Base-by-base conservation (phyloP, 2,113 vertebrate species). In the Meriones unguiculatus region DNA sequence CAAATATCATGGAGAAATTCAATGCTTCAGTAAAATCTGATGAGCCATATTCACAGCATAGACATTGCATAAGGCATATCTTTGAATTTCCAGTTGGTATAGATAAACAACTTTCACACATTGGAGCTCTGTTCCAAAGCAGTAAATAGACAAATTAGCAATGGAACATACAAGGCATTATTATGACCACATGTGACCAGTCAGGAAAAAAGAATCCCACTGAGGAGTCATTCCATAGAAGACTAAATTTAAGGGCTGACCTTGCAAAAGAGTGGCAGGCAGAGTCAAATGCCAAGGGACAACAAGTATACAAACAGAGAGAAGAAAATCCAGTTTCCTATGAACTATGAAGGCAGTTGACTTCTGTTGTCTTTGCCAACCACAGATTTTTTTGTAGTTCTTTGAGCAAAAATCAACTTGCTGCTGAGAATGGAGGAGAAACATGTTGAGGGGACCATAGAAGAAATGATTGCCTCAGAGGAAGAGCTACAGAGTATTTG, bases 21-120 rank as follows among this genome's bases (percentile, higher is more conserved):
- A 82, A 72, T 73, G 57, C 7, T 88, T 94, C 91, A 91, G 78
- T 15, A 89, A 80, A 65, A 76, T 69, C 57, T n/a, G 13, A 41
- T 75, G 38, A 9, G 20, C n/a, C n/a, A 41, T 86, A 85, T 91
- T 93, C 78, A 75, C 73, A 18, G 70, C 67, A 93, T 35, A 59
- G 14, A 41, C 1, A 77, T 50, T 38, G 25, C 30, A 52, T 50
- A 77, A 38, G 38, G 20, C n/a, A 75, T 22, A 75, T 41, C 15
- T 41, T 75, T 12, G 20, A 22, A 75, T 24, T 75, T 24, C 18
- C 18, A 73, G 10, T 30, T 77, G 4, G 50, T 52, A 4, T 30
- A 77, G 46, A 77, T 50, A 77, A 77, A 22, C 12, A 77, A 7
- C 70, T 25, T 46, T 28, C 25, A 10, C 73, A 76, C 35, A 41